Conservation (phyloP, 2,888 invertebrate species). For the Pyrocoelia pectoralis region DNA sequence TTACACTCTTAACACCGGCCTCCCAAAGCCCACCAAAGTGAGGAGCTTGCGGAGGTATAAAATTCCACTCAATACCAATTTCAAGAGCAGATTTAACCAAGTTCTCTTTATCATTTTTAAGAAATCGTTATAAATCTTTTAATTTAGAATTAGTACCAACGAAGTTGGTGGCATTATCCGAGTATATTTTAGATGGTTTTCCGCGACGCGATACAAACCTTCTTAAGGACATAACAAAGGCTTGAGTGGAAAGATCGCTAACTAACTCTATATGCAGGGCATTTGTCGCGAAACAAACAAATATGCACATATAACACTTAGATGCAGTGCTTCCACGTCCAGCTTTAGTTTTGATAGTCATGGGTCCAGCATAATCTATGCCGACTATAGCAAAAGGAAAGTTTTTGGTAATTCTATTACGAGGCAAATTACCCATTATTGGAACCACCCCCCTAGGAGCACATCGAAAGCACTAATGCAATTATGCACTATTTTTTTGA, state of each 20-base stretch:
- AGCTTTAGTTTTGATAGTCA: not conserved
- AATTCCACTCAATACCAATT: conserved; percentile 6
- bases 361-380: not conserved
- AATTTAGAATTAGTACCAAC: conserved; percentile 31
- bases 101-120: not conserved
- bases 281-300: conserved; percentile 41
- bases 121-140: conserved; percentile 4
- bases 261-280: conserved; percentile 42
- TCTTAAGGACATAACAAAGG: conserved; percentile 38
- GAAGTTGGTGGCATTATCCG: conserved; percentile 43
- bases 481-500: not conserved
- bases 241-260: conserved; percentile 28
- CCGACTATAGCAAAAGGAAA: not conserved
- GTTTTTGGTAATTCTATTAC: not conserved
- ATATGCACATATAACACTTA: conserved; percentile 7
- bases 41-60: conserved; percentile 15
- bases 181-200: conserved; percentile 27
- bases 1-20: conserved; percentile 12
- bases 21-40: conserved; percentile 24
- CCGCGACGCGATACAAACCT: conserved; percentile 42
- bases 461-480: not conserved
- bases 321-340: not conserved
- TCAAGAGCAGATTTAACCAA: not conserved
- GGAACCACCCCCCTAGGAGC: not conserved
- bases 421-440: not conserved